These are phyloP conservation scores for Pelagia noctiluca DNA, from an alignment of 30 jellyfish, hydroid and myxozoan species.

Conservation along the genomic window DNA sequence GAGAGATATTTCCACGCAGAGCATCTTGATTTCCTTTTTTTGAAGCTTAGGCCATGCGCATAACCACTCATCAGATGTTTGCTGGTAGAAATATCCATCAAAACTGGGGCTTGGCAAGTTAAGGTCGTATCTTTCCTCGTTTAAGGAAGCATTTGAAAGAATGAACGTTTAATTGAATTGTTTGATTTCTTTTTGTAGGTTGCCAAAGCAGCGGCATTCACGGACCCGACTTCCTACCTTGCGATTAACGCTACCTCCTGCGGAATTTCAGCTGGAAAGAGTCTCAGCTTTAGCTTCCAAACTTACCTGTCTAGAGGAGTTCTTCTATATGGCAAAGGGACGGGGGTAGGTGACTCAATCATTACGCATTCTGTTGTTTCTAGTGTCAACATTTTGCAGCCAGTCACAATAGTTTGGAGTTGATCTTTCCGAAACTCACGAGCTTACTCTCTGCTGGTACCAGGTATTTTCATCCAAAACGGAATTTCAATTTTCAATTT, in stretches of 20 bases:
- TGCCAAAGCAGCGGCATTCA: slow-evolving; percentile 79
- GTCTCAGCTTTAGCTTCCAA: slow-evolving; percentile 87
- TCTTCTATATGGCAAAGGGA: slow-evolving; percentile 73
- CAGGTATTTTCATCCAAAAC: background rate
- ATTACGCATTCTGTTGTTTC: background rate
- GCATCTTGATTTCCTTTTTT: too few species aligned
- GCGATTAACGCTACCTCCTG: slow-evolving; percentile 74
- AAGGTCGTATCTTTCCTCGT: background rate
- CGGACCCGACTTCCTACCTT: slow-evolving; percentile 64
- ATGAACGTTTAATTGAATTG: background rate
- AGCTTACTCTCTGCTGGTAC: background rate
- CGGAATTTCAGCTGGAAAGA: slow-evolving; percentile 9
- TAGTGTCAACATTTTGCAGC: too few species aligned
- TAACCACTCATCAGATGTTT: background rate
- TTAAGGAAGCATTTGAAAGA: background rate
- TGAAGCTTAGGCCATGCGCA: background rate
- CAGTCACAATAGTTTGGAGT: too few species aligned
- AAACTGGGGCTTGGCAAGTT: background rate
- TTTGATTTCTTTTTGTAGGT: slow-evolving; percentile 39
- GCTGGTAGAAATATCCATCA: background rate
- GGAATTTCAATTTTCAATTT: background rate
- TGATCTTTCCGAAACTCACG: too few species aligned
- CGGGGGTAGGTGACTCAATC: slow-evolving; percentile 49
- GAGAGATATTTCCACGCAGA: too few species aligned
- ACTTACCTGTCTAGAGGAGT: slow-evolving; percentile 61